These are phyloP conservation scores for Hydraecia micacea DNA, from an alignment of 2,888 invertebrate species.

Conservation along the genomic window DNA sequence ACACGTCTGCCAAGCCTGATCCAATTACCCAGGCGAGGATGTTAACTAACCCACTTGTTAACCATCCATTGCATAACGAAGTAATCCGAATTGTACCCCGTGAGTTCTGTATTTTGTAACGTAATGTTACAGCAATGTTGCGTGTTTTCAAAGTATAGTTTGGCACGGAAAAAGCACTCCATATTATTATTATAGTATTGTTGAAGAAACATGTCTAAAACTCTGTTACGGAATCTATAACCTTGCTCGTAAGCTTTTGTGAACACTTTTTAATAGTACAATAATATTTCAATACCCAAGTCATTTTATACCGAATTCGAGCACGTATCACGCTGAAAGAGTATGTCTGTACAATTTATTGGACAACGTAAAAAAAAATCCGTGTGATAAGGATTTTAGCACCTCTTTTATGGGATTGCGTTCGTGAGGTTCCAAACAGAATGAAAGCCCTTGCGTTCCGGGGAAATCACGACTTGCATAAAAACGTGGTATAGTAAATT, in stretches of 20 bases:
- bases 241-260: constrained; percentile 30
- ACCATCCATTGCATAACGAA: constrained; percentile 54
- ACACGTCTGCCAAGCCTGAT: constrained; percentile 48
- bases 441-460: constrained; percentile 50
- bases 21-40: constrained; percentile 57
- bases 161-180: constrained; percentile 32
- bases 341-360: constrained; percentile 11
- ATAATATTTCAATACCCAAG: constrained; percentile 10
- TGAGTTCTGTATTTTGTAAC: constrained; percentile 37
- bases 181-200: constrained; percentile 18
- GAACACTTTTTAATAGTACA: constrained; percentile 6
- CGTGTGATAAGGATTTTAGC: constrained; percentile 38
- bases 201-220: constrained; percentile 20
- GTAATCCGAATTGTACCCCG: constrained; percentile 36
- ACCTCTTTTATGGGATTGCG: constrained; percentile 54
- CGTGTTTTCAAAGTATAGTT: constrained; percentile 39
- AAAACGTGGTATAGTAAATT: constrained; percentile 34
- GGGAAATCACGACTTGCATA: constrained; percentile 55
- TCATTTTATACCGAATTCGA: background rate
- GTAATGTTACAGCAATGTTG: constrained; percentile 26
- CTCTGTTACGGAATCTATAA: constrained; percentile 18
- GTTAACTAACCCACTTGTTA: constrained; percentile 62
- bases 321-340: background rate
- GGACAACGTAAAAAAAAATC: constrained; percentile 21
- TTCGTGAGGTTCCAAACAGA: constrained; percentile 35